phyloP scores from a whole-genome alignment of 2,113 vertebrate genomes.

The Morone saxatilis region DNA sequence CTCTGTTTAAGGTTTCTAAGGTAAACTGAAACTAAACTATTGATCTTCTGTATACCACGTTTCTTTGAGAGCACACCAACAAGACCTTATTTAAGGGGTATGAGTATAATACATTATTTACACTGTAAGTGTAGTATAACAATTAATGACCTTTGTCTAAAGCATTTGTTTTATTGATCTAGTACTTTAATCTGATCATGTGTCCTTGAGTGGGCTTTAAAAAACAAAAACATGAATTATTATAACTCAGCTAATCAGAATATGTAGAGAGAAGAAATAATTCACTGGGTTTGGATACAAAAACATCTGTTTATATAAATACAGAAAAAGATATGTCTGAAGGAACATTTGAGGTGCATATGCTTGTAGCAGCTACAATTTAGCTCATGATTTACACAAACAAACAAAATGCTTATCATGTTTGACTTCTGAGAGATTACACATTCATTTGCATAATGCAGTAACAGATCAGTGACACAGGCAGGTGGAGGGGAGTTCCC shows the following conservation, averaged over 20 bases:
- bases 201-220: not conserved
- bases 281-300: not conserved
- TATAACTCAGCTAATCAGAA: not conserved
- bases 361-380: not conserved
- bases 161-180: not conserved
- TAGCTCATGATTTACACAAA: constrained; percentile 5
- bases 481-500: not conserved
- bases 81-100: not conserved
- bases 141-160: not conserved
- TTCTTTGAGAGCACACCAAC: not conserved
- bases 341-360: not conserved
- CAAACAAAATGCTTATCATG: constrained; percentile 6
- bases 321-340: not conserved
- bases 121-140: not conserved
- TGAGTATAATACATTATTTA: not conserved
- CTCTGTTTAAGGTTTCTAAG: too few species aligned
- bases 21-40: too few species aligned
- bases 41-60: not conserved
- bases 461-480: not conserved
- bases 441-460: constrained; percentile 7
- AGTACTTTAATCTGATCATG: not conserved
- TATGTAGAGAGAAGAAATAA: not conserved
- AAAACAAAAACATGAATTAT: not conserved
- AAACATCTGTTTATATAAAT: too few species aligned
- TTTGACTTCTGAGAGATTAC: not conserved